phyloP scores from a whole-genome alignment of 2,797 vertebrate species.

The Dendrocincla fuliginosa region DNA sequence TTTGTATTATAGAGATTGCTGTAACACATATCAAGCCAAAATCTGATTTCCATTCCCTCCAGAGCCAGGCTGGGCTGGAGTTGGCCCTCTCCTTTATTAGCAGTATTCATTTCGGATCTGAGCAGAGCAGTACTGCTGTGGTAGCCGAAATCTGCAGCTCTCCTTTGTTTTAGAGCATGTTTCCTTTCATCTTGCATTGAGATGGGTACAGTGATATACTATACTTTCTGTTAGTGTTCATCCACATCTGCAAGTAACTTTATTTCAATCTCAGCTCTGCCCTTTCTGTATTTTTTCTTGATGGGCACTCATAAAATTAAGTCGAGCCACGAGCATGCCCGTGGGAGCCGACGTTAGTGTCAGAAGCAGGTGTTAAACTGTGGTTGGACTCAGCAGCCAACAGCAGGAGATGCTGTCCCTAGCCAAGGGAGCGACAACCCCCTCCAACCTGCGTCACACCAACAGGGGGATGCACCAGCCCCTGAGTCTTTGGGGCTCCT shows the following conservation, averaged over 20 bases:
- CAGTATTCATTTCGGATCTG: not conserved
- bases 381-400: not conserved
- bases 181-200: slow-evolving; percentile 28
- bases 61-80: not conserved
- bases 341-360: not conserved
- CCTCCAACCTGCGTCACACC: rapidly evolving
- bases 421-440: not conserved
- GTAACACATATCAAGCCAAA: slow-evolving; percentile 13
- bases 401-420: not conserved
- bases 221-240: not conserved
- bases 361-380: not conserved
- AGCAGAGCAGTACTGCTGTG: not conserved
- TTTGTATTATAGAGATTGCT: slow-evolving; percentile 25
- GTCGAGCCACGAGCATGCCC: rapidly evolving
- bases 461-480: rapidly evolving
- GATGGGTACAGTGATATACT: not conserved
- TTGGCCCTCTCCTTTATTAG: not conserved
- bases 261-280: slow-evolving; percentile 23
- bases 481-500: not conserved
- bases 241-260: slow-evolving; percentile 25
- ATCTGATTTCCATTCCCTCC: slow-evolving; percentile 39
- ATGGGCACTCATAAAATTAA: not conserved
- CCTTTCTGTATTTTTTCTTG: not conserved
- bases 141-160: not conserved
- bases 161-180: not conserved